Evolutionary conservation across 2,113 vertebrate genomes (phyloP), one percentile per base, ranked within the genome.

Genomic region (Microcebus lehilahytsara): DNA sequence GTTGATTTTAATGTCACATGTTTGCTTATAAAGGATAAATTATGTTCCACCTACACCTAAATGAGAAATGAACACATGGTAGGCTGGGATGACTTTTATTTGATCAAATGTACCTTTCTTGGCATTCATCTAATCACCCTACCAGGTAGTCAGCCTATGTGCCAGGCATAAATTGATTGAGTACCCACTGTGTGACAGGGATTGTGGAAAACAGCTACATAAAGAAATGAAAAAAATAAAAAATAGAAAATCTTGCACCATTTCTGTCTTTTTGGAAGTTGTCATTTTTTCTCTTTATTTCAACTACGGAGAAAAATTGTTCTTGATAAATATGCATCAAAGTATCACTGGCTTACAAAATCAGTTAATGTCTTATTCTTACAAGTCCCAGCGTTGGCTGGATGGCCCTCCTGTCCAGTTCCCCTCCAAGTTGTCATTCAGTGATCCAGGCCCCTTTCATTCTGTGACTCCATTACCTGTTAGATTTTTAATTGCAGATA

Each of bases 381-480:
- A 1, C 4, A 49, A 67, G 77, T 27, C 1, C 9, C 42, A 66
- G 30, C n/a, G 3, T 1, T 32, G 5, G 0, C 17, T 56, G 64
- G 8, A 58, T 84, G 32, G 3, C 5, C 22, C 2, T 87, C 10
- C 23, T 64, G 0, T 16, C 19, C 9, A 6, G 25, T 42, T 91
- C 66, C 4, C 37, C 25, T 49, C 5, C 5, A 58, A n/a, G 16
- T 9, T 37, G 6, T 19, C 2, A 72, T 49, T 71, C 9, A 58
- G 0, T 6, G 14, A 78, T 14, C 16, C 71, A 71, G 51, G 14
- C 2, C 10, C 13, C 42, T 74, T 86, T 27, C 9, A 14, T 30
- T 58, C 14, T 37, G 25, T 83, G 67, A 11, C 51, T 30, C 51
- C 42, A 46, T 78, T 1, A 56, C 23, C n/a, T 60, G 1, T 16